Conservation (phyloP, 2,888 invertebrate genomes). For the Sinelater perroti region DNA sequence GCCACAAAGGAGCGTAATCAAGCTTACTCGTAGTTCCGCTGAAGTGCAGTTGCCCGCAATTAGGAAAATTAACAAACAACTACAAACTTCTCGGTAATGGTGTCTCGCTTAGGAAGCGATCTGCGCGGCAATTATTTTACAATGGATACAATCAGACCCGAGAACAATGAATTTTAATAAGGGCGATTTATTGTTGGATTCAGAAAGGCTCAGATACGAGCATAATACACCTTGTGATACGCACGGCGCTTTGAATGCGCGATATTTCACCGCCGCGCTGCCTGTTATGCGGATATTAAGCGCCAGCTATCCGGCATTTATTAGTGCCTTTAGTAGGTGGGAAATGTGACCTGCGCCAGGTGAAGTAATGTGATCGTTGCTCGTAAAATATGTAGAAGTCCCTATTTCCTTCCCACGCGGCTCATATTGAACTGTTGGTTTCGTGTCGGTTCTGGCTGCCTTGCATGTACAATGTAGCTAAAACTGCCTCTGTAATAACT, state of each 20-base stretch:
- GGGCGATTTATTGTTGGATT: conserved; percentile 27
- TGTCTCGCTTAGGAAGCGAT: conserved; percentile 5
- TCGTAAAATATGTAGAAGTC: too few relatives aligned
- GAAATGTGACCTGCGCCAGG: not conserved
- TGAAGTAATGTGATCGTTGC: too few relatives aligned
- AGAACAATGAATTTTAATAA: conserved; percentile 34
- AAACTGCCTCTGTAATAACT: too few relatives aligned
- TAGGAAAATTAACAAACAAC: conserved; percentile 8
- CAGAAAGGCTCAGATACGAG: conserved; percentile 19
- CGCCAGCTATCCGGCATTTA: conserved; percentile 17
- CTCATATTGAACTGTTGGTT: too few relatives aligned
- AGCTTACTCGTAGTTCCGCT: too few relatives aligned
- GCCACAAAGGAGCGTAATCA: too few relatives aligned
- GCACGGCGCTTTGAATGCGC: conserved; percentile 18
- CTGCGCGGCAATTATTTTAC: conserved; percentile 21
- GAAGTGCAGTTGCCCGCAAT: not conserved
- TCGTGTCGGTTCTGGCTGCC: too few relatives aligned
- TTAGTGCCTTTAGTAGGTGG: conserved; percentile 14
- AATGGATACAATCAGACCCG: conserved; percentile 27
- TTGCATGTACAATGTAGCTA: too few relatives aligned
- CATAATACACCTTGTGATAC: conserved; percentile 23
- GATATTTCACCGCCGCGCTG: conserved; percentile 16
- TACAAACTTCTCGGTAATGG: conserved; percentile 1
- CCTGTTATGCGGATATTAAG: conserved; percentile 19
- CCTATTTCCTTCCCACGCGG: too few relatives aligned